Conservation (phyloP, 2,797 vertebrate species). For the Halcyon chelicuti region DNA sequence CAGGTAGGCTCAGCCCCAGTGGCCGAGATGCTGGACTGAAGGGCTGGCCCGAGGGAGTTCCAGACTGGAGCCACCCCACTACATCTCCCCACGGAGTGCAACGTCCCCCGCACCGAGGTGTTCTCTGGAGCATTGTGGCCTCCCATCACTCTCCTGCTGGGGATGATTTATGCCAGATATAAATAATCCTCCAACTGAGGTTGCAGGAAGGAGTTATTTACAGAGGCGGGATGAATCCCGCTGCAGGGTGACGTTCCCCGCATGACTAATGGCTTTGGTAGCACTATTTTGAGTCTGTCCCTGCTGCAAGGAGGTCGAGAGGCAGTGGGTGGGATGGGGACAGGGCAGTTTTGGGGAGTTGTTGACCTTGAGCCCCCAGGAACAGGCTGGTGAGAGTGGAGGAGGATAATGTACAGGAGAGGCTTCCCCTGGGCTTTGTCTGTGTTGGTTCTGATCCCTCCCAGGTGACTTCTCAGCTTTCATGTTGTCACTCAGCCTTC, state of each 20-base stretch:
- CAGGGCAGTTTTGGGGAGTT: neutral
- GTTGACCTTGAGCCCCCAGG: neutral
- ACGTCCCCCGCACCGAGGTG: accelerated
- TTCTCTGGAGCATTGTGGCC: accelerated
- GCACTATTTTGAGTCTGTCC: neutral
- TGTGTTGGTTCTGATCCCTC: neutral
- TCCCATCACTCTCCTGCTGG: neutral
- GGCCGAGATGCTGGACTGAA: accelerated
- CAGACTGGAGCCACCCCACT: neutral
- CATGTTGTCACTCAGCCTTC: neutral
- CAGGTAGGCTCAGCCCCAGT: neutral
- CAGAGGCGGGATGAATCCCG: neutral
- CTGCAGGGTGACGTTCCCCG: neutral
- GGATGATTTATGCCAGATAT: neutral
- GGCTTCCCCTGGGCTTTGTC: neutral
- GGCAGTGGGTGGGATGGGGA: neutral
- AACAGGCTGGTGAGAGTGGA: accelerated
- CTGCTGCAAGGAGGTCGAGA: neutral
- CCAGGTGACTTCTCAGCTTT: neutral
- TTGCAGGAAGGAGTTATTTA: neutral
- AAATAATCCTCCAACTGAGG: neutral
- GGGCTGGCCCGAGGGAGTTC: neutral
- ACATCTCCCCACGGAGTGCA: accelerated
- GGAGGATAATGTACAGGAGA: neutral
- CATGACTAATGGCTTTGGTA: neutral